phyloP scores from a whole-genome alignment of 2,113 vertebrate species.

The Centrocercus urophasianus region DNA sequence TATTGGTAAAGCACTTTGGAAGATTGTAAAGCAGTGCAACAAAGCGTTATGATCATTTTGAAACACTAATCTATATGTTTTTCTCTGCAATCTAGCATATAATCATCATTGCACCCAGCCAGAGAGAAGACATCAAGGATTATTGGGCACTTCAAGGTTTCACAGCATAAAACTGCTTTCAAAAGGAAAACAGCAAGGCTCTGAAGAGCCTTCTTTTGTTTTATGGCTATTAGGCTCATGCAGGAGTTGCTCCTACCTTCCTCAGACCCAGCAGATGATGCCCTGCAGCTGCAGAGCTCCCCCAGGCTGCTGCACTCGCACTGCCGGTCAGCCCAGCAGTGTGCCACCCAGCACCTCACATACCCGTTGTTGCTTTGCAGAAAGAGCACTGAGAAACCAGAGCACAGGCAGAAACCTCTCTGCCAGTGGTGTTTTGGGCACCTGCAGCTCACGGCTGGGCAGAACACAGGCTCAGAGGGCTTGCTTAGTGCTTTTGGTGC shows the following conservation, averaged over 20 bases:
- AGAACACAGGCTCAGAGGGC: too few relatives aligned
- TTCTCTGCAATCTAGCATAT: neutral
- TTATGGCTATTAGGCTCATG: neutral
- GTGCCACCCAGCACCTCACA: too few relatives aligned
- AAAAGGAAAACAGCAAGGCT: neutral
- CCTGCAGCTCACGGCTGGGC: too few relatives aligned
- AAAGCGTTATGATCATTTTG: neutral
- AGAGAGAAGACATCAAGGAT: neutral
- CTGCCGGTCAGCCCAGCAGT: too few relatives aligned
- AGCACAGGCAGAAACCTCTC: too few relatives aligned
- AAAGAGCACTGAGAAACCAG: too few relatives aligned
- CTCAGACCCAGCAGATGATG: neutral
- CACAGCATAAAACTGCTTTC: neutral
- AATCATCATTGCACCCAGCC: neutral
- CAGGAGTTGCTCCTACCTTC: neutral
- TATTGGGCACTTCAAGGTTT: neutral
- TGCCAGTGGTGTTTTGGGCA: too few relatives aligned
- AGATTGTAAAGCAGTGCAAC: neutral
- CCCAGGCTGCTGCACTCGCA: too few relatives aligned
- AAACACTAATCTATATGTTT: constrained; percentile 20
- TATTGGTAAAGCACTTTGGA: constrained; percentile 34
- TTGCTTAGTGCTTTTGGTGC: too few relatives aligned
- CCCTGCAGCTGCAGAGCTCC: neutral
- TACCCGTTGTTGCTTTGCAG: too few relatives aligned
- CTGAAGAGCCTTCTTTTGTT: neutral